Evolutionary conservation across 1,140 invertebrate genomes (phyloP), one percentile per base, ranked within the genome.

Genomic region (Drosophila sturtevanti): DNA sequence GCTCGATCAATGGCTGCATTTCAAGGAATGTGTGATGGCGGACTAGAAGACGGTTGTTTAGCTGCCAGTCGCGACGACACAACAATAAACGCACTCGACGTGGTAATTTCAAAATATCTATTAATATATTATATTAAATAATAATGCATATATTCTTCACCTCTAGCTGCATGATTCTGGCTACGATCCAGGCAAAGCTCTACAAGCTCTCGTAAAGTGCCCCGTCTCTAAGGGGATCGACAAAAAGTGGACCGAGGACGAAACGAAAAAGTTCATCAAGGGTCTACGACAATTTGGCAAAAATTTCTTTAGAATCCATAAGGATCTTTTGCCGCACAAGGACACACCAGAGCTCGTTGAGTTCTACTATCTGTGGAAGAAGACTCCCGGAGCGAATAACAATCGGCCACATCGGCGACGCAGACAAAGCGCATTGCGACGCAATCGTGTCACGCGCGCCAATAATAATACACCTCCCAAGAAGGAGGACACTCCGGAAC

Each of bases 341-440:
- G 98, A 99, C 90, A 99, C 98, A 82, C 95, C 97, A 44, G 98
- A 99, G 91, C 93, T 99, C 81, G 98, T 99, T 24, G 98, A 99
- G 91, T 99, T 98, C 93, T 99, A 99, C 93, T 99, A 99, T 93
- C 94, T 99, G 91, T 99, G 98, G 99, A 99, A 99, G 93, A 99
- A 99, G 93, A 99, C 98, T n/a, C 98, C 98, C n/a, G 97, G 97
- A 81, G 98, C 98, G 51, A 97, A 97, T 91, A 97, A 97, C 92
- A 97, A 98, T 92, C 94, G 98, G 64, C 98, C 98, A 18, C 97
- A 98, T 91, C 94, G 98, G 61, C 94, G 98, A 93, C 94, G 97
- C 59, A 93, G 98, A 62, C 96, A 97, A 92, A 96, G 96, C 77
- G 97, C 97, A n/a, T 93, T 98, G 63, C 94, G 98, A 73, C 93